Base-by-base conservation (phyloP, 2,888 invertebrate species). In the Drosophila picticornis region DNA sequence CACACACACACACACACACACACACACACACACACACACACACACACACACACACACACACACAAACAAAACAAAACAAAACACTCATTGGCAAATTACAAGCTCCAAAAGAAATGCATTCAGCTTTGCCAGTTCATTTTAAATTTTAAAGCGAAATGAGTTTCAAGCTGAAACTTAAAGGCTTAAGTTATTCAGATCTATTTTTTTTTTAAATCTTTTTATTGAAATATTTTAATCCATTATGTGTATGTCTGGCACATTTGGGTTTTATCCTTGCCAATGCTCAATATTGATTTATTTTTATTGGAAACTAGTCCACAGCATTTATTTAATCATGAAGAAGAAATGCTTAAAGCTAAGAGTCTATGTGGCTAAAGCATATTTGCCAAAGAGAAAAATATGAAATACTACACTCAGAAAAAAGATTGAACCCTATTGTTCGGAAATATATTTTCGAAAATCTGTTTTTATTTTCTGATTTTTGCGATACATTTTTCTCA, bases 1-100 rank as follows among this genome's bases (percentile, higher is more conserved):
- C 19, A 19, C 63, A 43, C 56, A 79, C 65, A 57, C 72, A 60
- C 43, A 36, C 38, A 51, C 52, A 64, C 60, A 55, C 48, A 7
- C 36, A 55, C 60, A n/a, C n/a, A n/a, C 60, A 52, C 51, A 13
- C 36, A 58, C 67, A n/a, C 43, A 31, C 19, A 19, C 63, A 43
- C 56, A 79, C 65, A 57, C 72, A 60, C 43, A 36, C 38, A 51
- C 52, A 51, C 51, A 64, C 58, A 53, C 48, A 7, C 36, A 55
- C 60, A 27, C 22, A 36, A 9, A 38, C 38, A 40, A n/a, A n/a
- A n/a, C n/a, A n/a, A n/a, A 19, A 19, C 38, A 11, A 11, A 38
- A 40, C 40, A 43, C 43, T 11, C 1, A 43, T 43, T n/a, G n/a
- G n/a, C 10, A n/a, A n/a, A 2, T 4, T n/a, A 2, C 40, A 10